Conservation (phyloP, 2,797 vertebrate species). For the Aselliscus stoliczkanus region DNA sequence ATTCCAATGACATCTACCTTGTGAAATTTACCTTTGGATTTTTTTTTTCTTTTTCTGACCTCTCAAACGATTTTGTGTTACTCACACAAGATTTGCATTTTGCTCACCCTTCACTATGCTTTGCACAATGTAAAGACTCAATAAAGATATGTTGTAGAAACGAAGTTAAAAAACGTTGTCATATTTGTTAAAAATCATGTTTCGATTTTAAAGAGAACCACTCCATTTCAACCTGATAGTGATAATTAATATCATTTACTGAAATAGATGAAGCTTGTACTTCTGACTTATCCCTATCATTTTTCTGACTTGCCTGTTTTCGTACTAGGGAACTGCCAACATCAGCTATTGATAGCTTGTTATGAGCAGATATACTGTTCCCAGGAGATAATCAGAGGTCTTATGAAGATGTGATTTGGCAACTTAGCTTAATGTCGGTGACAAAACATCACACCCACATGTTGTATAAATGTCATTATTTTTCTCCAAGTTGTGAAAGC, state of each 20-base stretch:
- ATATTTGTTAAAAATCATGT: not conserved
- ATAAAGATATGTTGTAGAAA: not conserved
- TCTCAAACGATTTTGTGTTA: not conserved
- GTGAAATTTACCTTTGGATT: not conserved
- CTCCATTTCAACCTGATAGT: not conserved
- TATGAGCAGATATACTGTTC: not conserved
- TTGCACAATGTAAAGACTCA: not conserved
- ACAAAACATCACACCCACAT: slow-evolving; percentile 22
- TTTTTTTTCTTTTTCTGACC: not conserved
- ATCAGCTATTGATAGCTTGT: not conserved
- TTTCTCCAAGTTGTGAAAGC: slow-evolving; percentile 17
- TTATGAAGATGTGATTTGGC: slow-evolving; percentile 18
- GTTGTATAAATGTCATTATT: slow-evolving; percentile 41
- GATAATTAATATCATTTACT: not conserved
- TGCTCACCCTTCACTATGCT: not conserved
- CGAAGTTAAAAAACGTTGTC: not conserved
- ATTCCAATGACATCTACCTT: not conserved
- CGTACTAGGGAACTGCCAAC: not conserved
- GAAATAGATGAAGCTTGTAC: not conserved
- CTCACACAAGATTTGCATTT: not conserved
- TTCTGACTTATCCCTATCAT: not conserved
- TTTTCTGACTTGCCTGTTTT: slow-evolving; percentile 11
- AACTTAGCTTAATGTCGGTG: slow-evolving; percentile 34
- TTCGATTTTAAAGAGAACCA: not conserved
- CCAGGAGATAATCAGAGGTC: not conserved